phyloP scores from a whole-genome alignment of 2,113 vertebrate species.

The Rhizomys pruinosus region DNA sequence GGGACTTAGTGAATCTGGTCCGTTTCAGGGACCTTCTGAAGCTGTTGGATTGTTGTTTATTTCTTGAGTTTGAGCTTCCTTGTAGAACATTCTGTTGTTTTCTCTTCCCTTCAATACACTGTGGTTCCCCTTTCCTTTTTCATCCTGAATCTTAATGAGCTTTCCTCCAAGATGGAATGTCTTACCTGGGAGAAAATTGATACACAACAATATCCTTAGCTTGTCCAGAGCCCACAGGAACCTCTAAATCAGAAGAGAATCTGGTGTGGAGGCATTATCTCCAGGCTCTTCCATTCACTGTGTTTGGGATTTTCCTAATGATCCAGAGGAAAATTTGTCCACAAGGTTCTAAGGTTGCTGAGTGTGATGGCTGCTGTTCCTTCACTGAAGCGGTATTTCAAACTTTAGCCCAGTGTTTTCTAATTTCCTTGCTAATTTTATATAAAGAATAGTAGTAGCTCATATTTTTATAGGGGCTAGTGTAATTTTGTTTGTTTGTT shows the following conservation, averaged over 20 bases:
- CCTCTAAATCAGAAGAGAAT: background rate
- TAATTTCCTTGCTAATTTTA: slow-evolving; percentile 40
- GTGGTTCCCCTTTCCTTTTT: no score
- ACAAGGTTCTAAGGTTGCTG: background rate
- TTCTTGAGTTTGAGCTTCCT: no score
- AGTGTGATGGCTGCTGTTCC: background rate
- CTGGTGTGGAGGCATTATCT: background rate
- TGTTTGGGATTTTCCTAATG: background rate
- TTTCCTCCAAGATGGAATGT: no score
- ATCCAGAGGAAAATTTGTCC: slow-evolving; percentile 1
- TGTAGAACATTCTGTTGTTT: no score
- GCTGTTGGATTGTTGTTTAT: no score
- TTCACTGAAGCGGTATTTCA: slow-evolving; percentile 75
- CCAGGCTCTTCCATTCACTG: background rate
- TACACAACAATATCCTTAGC: background rate
- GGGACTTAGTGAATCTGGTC: no score
- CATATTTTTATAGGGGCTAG: background rate
- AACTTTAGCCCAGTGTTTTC: slow-evolving; percentile 21
- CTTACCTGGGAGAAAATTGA: no score
- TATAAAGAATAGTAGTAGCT: background rate
- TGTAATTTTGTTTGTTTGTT: background rate
- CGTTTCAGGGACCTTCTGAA: no score
- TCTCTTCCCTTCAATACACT: no score
- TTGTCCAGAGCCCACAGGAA: background rate
- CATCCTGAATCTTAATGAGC: no score